Evolutionary conservation across 1,140 invertebrate genomes (phyloP).

Genomic region (Prorops nasuta): DNA sequence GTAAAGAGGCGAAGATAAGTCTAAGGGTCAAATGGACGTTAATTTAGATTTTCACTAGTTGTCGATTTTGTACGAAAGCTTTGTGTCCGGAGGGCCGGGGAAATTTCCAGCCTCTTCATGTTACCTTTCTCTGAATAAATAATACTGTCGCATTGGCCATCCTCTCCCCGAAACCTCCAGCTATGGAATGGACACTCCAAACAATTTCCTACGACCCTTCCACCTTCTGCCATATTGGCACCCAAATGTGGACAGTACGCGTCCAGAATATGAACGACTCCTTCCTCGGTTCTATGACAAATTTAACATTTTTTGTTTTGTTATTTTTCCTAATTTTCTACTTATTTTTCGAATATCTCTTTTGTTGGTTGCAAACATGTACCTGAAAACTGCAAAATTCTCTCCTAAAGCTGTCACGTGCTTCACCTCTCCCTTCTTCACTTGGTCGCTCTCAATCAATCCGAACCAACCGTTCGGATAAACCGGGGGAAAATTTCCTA

Average conservation of each 20-base stretch:
- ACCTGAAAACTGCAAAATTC: slow-evolving; percentile 76
- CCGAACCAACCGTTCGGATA: slow-evolving; percentile 91
- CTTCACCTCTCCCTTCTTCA: slow-evolving; percentile 63
- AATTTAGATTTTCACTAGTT: too few species aligned
- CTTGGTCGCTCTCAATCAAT: slow-evolving; percentile 67
- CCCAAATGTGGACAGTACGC: slow-evolving; percentile 90
- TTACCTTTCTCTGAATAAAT: slow-evolving; percentile 64
- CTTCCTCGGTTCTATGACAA: slow-evolving; percentile 54
- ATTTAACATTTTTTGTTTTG: background rate
- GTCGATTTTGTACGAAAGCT: too few species aligned
- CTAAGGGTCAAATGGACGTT: too few species aligned
- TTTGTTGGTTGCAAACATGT: slow-evolving; percentile 1
- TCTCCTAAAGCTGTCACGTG: slow-evolving; percentile 71
- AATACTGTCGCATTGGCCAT: slow-evolving; percentile 71
- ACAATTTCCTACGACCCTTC: slow-evolving; percentile 71
- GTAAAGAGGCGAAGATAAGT: too few species aligned
- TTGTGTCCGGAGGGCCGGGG: too few species aligned
- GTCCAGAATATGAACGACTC: slow-evolving; percentile 69
- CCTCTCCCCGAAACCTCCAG: slow-evolving; percentile 74
- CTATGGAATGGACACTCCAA: slow-evolving; percentile 88
- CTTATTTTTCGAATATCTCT: background rate
- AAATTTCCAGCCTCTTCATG: too few species aligned
- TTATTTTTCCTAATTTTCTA: background rate
- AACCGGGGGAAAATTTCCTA: slow-evolving; percentile 72
- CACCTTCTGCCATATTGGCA: slow-evolving; percentile 79